phyloP scores from a whole-genome alignment of 2,888 invertebrate genomes.

The Melinaea menophilus region DNA sequence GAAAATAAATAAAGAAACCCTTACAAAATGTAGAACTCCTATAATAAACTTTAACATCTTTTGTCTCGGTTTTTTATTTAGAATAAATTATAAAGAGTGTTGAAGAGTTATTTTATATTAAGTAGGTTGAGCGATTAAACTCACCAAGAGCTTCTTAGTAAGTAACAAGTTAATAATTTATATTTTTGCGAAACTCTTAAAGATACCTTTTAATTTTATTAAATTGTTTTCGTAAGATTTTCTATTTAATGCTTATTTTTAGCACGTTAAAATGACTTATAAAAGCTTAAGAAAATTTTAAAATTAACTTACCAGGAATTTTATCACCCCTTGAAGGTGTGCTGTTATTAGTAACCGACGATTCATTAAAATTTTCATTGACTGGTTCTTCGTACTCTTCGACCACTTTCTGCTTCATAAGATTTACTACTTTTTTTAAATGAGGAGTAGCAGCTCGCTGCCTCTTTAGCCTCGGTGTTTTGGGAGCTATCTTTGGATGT shows the following conservation, averaged over 20 bases:
- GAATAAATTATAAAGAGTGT: constrained; percentile 14
- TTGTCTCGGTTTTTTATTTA: constrained; percentile 3
- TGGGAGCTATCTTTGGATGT: constrained; percentile 46
- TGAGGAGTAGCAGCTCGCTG: constrained; percentile 62
- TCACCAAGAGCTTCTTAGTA: constrained; percentile 15
- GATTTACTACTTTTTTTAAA: constrained; percentile 51
- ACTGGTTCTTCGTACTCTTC: constrained; percentile 52
- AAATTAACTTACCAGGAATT: constrained; percentile 41
- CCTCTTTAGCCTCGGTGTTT: constrained; percentile 54
- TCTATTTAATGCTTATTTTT: constrained; percentile 9
- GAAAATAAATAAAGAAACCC: too few species aligned
- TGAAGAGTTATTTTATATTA: constrained; percentile 16
- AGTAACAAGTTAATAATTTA: constrained; percentile 13
- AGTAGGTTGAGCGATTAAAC: constrained; percentile 15
- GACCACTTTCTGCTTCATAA: constrained; percentile 53
- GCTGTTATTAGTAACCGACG: constrained; percentile 40
- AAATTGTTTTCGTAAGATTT: not conserved
- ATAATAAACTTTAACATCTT: too few species aligned
- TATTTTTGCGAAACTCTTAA: constrained; percentile 6
- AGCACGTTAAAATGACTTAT: not conserved
- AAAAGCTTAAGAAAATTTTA: constrained; percentile 4
- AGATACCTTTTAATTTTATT: too few species aligned
- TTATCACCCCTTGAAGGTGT: constrained; percentile 50
- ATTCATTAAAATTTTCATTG: constrained; percentile 40
- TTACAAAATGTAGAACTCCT: too few species aligned